Evolutionary conservation across 2,113 vertebrate species (phyloP), one percentile per base, ranked within the genome.

Genomic region (Megaleporinus macrocephalus): DNA sequence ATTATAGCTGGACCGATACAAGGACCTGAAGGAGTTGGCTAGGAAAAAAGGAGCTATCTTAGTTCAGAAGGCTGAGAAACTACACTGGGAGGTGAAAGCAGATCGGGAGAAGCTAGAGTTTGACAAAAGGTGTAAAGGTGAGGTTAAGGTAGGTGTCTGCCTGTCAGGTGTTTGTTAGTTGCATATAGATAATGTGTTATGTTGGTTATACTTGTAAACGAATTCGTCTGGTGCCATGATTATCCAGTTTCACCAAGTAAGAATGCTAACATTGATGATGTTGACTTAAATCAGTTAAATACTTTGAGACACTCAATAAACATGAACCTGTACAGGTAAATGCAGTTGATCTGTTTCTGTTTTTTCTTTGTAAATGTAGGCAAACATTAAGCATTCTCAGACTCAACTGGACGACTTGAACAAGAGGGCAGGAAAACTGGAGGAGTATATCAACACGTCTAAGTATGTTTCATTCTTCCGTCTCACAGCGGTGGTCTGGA

Each of bases 381-480:
- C 20, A 77, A 91, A 87, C 85, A 94, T 97, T 87, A 97, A 93
- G 76, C 96, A 92, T 70, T 86, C 76, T 82, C 88, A 92, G 85
- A 90, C 86, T 69, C 95, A 95, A 80, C 91, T 97, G 92, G 95
- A 96, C 80, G 95, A 98, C 61, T 87, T 94, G 83, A 92, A 90
- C 53, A 90, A 84, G 53, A 91, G 93, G 84, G 92, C 93, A 84
- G 95, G 96, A 74, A 98, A 96, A 84, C 86, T 99, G 83, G 94
- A 96, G 62, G 95, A 96, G 10, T 99, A 97, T 87, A 88, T n/a
- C 80, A 93, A 93, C 83, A 86, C 83, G 4, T 96, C 95, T 95
- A 94, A 0, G 98, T 99, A 94, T 24, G 95, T 93, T 18, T 30
- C 10, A 9, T 44, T 44, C 41, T 11, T 10, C 36, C 11, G 13